These are phyloP conservation scores for Nesidiocoris tenuis DNA, from an alignment of 2,888 invertebrate species.

Conservation along the genomic window DNA sequence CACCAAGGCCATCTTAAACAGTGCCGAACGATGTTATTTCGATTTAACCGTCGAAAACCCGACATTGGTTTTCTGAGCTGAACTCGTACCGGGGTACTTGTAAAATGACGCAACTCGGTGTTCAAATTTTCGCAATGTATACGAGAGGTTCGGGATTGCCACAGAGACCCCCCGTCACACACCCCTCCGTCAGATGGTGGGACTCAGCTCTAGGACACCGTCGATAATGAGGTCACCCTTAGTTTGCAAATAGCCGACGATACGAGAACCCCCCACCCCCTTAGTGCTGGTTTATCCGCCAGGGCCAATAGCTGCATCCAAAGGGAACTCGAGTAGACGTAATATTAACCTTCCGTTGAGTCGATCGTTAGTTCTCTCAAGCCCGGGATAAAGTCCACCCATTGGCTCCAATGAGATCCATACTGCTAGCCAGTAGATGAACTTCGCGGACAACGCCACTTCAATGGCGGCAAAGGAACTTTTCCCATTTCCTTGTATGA, in stretches of 20 bases:
- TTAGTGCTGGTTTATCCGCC: not conserved
- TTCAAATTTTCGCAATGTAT: too few species aligned
- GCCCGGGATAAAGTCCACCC: not conserved
- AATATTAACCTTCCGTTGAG: not conserved
- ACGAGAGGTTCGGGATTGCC: not conserved
- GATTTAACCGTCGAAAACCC: too few species aligned
- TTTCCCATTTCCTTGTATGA: too few species aligned
- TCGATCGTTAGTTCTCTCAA: not conserved
- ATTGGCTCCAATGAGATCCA: too few species aligned
- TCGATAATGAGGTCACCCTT: slow-evolving; percentile 26
- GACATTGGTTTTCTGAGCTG: too few species aligned
- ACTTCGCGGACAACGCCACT: too few species aligned
- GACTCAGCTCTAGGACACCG: not conserved
- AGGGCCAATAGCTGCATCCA: not conserved
- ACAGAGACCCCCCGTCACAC: not conserved
- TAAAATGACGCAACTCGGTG: too few species aligned
- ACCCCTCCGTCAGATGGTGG: not conserved
- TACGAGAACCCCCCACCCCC: not conserved
- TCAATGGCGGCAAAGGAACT: too few species aligned
- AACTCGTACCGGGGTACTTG: too few species aligned
- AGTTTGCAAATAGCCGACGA: slow-evolving; percentile 30
- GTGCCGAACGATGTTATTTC: not conserved
- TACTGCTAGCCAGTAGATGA: too few species aligned
- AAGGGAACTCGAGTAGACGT: not conserved
- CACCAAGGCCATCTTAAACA: not conserved